phyloP scores from a whole-genome alignment of 2,888 invertebrate genomes.

The Chaetoderma sp. region DNA sequence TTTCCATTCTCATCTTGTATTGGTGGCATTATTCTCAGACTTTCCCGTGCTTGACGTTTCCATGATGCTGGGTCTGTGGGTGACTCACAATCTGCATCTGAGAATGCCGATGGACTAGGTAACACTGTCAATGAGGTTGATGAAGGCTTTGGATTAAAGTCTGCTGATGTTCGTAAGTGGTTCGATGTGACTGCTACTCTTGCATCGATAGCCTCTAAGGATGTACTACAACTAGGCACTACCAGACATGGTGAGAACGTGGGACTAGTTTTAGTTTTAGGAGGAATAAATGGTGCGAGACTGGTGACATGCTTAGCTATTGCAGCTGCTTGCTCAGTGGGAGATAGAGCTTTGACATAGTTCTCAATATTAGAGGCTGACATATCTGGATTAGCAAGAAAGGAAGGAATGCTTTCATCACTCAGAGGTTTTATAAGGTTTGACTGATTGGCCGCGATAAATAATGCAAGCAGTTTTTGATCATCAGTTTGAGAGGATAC shows the following conservation, averaged over 20 bases:
- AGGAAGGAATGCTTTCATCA: no score
- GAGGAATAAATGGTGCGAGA: constrained; percentile 56
- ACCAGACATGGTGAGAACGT: constrained; percentile 41
- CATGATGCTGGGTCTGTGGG: constrained; percentile 11
- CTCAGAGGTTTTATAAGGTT: no score
- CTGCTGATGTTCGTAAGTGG: not conserved
- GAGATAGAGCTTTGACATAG: constrained; percentile 37
- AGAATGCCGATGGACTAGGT: no score
- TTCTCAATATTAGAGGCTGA: constrained; percentile 24
- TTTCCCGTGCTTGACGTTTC: constrained; percentile 43
- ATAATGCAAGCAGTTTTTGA: constrained; percentile 57
- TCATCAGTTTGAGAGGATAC: constrained; percentile 60
- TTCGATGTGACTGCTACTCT: no score
- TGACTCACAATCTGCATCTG: not conserved
- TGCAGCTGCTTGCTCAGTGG: constrained; percentile 48
- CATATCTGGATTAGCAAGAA: no score
- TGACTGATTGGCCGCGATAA: no score
- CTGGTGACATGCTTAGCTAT: constrained; percentile 50
- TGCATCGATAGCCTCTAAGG: no score
- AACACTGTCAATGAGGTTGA: no score
- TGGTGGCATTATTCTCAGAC: constrained; percentile 44
- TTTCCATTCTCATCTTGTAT: constrained; percentile 40
- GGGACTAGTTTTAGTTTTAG: constrained; percentile 55
- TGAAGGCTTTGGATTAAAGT: not conserved
- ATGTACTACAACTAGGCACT: not conserved